phyloP scores from a whole-genome alignment of 2,888 invertebrate species.

The Cheilosia impressa region DNA sequence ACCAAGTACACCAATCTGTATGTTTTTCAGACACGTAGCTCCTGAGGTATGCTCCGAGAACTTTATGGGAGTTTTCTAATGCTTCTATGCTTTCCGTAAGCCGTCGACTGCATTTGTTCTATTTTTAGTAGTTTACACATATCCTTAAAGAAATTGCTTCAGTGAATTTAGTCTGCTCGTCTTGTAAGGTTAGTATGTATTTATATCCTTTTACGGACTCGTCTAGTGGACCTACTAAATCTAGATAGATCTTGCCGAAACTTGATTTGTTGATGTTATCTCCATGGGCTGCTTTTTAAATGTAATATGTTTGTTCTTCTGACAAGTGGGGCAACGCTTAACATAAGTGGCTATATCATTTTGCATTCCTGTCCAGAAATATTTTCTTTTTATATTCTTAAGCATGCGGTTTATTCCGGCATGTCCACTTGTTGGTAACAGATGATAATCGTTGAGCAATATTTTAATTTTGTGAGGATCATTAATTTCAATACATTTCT shows the following conservation, averaged over 20 bases:
- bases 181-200: not conserved
- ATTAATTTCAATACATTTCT: not conserved
- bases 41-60: too few relatives aligned
- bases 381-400: not conserved
- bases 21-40: too few relatives aligned
- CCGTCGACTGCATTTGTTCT: too few relatives aligned
- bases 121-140: too few relatives aligned
- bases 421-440: slow-evolving; percentile 2
- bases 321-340: not conserved
- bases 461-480: not conserved
- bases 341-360: not conserved
- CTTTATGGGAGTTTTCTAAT: too few relatives aligned
- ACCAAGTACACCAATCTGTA: too few relatives aligned
- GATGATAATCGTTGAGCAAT: not conserved
- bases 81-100: too few relatives aligned
- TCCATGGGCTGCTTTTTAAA: not conserved
- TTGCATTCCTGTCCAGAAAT: slow-evolving; percentile 1
- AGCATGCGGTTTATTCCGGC: slow-evolving; percentile 1
- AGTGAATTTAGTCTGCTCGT: slow-evolving; percentile 5
- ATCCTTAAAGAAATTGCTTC: slow-evolving; percentile 1
- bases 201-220: not conserved
- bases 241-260: not conserved
- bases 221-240: not conserved
- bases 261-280: not conserved
- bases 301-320: not conserved